phyloP scores from a whole-genome alignment of 2,888 invertebrate genomes.

The Acanthosepion lycidas region DNA sequence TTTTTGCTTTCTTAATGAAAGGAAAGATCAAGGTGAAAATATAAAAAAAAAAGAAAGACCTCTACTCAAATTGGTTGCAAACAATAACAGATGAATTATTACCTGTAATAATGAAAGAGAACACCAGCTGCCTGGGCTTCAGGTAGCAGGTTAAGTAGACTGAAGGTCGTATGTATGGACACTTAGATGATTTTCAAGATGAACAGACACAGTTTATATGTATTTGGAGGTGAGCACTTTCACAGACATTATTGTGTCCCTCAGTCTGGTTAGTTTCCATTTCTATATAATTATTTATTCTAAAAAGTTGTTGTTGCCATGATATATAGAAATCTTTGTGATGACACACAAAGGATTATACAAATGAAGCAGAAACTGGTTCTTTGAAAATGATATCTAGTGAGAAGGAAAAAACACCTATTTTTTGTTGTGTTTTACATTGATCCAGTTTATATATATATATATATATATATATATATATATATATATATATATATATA shows the following conservation, averaged over 20 bases:
- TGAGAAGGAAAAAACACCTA: no score
- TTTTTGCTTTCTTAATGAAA: neutral
- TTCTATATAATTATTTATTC: neutral
- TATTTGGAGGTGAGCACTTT: neutral
- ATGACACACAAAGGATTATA: neutral
- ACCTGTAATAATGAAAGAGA: neutral
- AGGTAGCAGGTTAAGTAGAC: neutral
- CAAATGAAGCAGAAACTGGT: neutral
- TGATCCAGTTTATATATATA: neutral
- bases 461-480: no score
- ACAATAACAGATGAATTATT: neutral
- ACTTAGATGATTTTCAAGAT: neutral
- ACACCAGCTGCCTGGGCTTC: neutral
- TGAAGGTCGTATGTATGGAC: neutral
- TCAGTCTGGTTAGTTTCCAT: neutral
- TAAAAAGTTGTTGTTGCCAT: neutral
- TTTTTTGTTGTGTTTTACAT: no score
- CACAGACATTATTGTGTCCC: neutral
- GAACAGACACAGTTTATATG: neutral
- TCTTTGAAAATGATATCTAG: no score
- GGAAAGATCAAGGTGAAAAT: neutral
- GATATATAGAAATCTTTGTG: neutral
- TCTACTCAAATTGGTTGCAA: neutral
- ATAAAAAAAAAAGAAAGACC: neutral
- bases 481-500: neutral